Base-by-base conservation (phyloP, 2,113 vertebrate genomes). In the Neodon shergylaensis region DNA sequence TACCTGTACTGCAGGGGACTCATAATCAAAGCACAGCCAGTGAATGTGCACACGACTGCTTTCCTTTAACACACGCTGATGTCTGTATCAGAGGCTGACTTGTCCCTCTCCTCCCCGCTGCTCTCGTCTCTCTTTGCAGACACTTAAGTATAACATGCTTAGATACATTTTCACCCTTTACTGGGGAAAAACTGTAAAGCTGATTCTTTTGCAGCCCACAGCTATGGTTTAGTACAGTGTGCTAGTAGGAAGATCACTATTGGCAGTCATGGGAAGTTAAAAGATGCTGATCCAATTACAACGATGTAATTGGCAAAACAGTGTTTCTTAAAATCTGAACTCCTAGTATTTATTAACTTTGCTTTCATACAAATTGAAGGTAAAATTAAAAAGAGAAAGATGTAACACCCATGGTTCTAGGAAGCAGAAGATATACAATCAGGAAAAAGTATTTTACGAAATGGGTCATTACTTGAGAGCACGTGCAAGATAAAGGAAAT, bases 391-490 rank as follows among this genome's bases (percentile, higher is more conserved):
- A 52, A 94, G 42, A 79, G 90, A 83, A 76, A 39, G 10, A 70
- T 31, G 14, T 14, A 58, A 94, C 61, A 94, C 8, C 17, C 4
- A 76, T 66, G 26, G 82, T 36, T 91, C 33, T 72, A 91, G 93
- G 66, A 88, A 94, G 44, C 19, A 92, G 72, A n/a, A 81, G 70
- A 70, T 63, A 95, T 85, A 94, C n/a, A 88, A 17, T 72, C 66
- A 85, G 66, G 66, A 76, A 95, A 94, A 81, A 63, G 17, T 74
- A 94, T 79, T 94, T 94, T 74, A 91, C 94, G n/a, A 95, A 88
- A 94, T 68, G 72, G 26, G 52, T 81, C 93, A 92, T 65, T 90
- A 66, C 54, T 92, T 92, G 73, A 70, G 84, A 95, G 77, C 76
- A 87, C 61, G 9, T 1, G n/a, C 31, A 87, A 86, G 47, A 94